Evolutionary conservation across 2,797 vertebrate genomes (phyloP).

Genomic region (Enteromius argenteus): DNA sequence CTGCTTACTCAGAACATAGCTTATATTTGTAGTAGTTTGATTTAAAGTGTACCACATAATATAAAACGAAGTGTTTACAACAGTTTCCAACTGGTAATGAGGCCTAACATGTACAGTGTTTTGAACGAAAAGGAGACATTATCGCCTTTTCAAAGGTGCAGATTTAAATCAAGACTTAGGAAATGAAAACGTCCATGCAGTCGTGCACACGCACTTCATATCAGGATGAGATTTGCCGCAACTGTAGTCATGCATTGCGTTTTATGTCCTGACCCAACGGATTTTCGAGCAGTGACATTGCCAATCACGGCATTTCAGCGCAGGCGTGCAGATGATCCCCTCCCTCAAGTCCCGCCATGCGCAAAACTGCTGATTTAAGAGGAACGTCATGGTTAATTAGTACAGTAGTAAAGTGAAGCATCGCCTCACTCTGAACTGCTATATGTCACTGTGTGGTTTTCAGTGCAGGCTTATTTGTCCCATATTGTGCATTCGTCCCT

Average conservation of each 20-base stretch:
- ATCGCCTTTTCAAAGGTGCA: not conserved
- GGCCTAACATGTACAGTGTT: not conserved
- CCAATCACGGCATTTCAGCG: conserved; percentile 74
- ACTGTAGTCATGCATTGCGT: conserved; percentile 11
- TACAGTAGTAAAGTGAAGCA: conserved; percentile 71
- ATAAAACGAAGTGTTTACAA: not conserved
- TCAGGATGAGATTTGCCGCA: conserved; percentile 17
- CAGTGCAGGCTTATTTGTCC: conserved; percentile 64
- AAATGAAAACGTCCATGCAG: not conserved
- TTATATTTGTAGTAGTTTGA: conserved; percentile 1
- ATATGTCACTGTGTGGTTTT: conserved; percentile 69
- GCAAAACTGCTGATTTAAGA: conserved; percentile 82
- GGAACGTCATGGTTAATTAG: conserved; percentile 82
- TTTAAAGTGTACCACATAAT: conserved; percentile 9
- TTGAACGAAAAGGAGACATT: conserved; percentile 2
- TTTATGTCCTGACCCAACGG: conserved; percentile 59
- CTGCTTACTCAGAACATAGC: not conserved
- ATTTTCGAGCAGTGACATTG: conserved; percentile 72
- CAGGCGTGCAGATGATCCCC: conserved; percentile 76
- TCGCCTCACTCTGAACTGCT: conserved; percentile 70
- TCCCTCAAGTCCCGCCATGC: conserved; percentile 66
- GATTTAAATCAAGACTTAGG: conserved; percentile 21
- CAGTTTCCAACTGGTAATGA: conserved; percentile 8
- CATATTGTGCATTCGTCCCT: conserved; percentile 58
- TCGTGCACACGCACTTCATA: not conserved